Evolutionary conservation across 1,140 invertebrate species (phyloP).

Genomic region (Trichoplusia ni): DNA sequence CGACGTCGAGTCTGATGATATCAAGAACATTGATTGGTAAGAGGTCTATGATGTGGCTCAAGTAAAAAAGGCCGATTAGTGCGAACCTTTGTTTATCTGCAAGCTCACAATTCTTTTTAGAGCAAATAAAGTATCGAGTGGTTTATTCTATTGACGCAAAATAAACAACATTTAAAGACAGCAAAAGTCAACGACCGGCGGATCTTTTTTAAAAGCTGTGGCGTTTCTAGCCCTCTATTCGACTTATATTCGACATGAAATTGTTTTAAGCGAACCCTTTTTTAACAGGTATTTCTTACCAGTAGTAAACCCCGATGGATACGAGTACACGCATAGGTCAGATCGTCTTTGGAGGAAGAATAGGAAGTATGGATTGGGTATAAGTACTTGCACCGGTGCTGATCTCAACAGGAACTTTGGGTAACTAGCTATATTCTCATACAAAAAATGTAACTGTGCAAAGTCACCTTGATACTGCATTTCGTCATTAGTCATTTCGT

Average conservation of each 20-base stretch:
- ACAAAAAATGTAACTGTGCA: no score
- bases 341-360: conserved; percentile 94
- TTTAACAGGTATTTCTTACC: conserved; percentile 86
- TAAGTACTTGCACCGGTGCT: conserved; percentile 86
- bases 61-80: background rate
- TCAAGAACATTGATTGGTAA: conserved; percentile 90
- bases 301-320: conserved; percentile 93
- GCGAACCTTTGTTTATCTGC: background rate
- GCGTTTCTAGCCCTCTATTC: no score
- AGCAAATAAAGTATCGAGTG: no score
- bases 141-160: no score
- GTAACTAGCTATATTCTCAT: conserved; percentile 43
- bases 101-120: background rate
- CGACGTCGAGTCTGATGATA: conserved; percentile 84
- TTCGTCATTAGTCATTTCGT: no score
- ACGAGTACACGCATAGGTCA: conserved; percentile 88
- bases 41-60: background rate
- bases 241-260: no score
- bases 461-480: no score
- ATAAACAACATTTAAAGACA: no score
- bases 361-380: conserved; percentile 75
- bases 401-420: conserved; percentile 93
- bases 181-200: no score
- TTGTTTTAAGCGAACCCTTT: conserved; percentile 5
- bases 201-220: no score